Conservation (phyloP, 2,888 invertebrate species). For the Ommatoiulus sabulosus region DNA sequence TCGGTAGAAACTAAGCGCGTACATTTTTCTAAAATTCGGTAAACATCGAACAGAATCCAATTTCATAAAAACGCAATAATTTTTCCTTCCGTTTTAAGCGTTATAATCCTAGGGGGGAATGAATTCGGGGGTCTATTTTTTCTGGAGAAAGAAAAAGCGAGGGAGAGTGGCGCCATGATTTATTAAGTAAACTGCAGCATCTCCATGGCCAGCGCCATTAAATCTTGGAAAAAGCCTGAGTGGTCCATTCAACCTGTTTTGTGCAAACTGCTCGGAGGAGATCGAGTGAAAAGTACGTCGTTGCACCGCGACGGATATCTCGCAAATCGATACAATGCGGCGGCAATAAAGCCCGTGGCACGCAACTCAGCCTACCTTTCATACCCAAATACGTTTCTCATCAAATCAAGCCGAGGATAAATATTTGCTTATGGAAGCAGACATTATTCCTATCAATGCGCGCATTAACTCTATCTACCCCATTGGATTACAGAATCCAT, state of each 20-base stretch:
- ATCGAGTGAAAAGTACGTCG: not conserved
- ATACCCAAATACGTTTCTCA: constrained; percentile 19
- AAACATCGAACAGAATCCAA: not conserved
- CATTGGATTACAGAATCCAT: constrained; percentile 36
- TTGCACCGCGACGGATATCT: not conserved
- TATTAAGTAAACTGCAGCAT: not conserved
- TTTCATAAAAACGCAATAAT: not conserved
- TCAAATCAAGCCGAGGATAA: constrained; percentile 28
- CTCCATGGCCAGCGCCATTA: not conserved
- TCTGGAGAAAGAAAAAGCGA: too few relatives aligned
- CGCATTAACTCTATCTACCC: constrained; percentile 27
- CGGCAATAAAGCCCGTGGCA: constrained; percentile 4
- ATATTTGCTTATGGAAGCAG: constrained; percentile 42
- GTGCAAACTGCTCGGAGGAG: not conserved
- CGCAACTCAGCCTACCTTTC: not conserved
- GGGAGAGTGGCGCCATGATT: not conserved
- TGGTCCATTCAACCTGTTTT: constrained; percentile 42
- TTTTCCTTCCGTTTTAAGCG: not conserved
- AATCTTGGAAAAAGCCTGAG: not conserved
- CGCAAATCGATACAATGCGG: constrained; percentile 10
- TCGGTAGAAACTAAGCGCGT: too few relatives aligned
- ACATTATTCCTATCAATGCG: constrained; percentile 18
- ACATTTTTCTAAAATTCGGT: not conserved
- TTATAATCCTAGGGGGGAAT: too few relatives aligned
- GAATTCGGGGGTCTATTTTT: not conserved